Conservation (phyloP, 1,140 invertebrate species). For the Neoseiulus cucumeris region DNA sequence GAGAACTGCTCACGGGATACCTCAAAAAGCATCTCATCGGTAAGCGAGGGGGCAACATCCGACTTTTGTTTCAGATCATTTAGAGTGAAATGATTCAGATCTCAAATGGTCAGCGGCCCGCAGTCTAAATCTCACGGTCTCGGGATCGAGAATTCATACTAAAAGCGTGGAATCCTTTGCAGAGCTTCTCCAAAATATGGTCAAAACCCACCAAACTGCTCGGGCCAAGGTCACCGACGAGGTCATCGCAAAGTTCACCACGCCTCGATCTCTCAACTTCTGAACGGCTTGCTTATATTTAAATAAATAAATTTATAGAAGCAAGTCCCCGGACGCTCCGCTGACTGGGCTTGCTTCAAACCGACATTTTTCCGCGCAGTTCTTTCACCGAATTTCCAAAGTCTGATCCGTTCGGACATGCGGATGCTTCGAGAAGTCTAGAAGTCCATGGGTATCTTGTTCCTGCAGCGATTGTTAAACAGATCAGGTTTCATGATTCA, state of each 20-base stretch:
- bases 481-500: too few relatives aligned
- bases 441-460: too few relatives aligned
- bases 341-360: too few relatives aligned
- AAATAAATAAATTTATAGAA: not conserved
- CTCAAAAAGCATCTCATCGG: constrained; percentile 73
- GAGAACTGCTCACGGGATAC: constrained; percentile 75
- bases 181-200: constrained; percentile 45
- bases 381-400: too few relatives aligned
- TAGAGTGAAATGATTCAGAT: not conserved
- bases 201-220: constrained; percentile 58
- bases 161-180: not conserved
- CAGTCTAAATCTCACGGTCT: not conserved
- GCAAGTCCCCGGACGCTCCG: too few relatives aligned
- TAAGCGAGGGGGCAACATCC: not conserved
- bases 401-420: too few relatives aligned
- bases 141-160: not conserved
- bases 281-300: constrained; percentile 11
- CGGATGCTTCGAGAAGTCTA: too few relatives aligned
- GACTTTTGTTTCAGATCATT: not conserved
- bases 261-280: constrained; percentile 50
- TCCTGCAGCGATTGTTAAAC: too few relatives aligned
- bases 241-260: constrained; percentile 58
- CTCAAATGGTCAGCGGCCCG: too few relatives aligned
- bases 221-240: constrained; percentile 67
- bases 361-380: too few relatives aligned